Conservation (phyloP, 1,140 invertebrate genomes). For the Saccostrea cuccullata region DNA sequence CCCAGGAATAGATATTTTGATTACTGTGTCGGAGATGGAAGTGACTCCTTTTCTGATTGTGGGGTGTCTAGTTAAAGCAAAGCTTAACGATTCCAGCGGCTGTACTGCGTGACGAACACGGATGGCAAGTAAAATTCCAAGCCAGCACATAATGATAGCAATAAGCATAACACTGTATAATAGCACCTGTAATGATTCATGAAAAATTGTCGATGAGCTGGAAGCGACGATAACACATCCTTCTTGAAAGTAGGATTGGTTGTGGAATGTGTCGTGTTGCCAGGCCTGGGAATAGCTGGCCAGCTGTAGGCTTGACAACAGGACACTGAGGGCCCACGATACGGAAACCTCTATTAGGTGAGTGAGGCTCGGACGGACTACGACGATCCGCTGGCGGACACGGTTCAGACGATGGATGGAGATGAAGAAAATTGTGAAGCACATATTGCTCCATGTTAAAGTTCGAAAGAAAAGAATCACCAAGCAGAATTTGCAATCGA, state of each 20-base stretch:
- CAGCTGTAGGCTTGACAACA: not conserved
- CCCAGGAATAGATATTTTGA: constrained; percentile 19
- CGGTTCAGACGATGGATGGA: constrained; percentile 24
- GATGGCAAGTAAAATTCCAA: constrained; percentile 20
- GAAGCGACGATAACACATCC: not conserved
- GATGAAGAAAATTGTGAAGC: constrained; percentile 18
- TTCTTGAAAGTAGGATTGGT: not conserved
- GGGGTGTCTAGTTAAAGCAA: constrained; percentile 13
- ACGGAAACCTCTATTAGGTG: not conserved
- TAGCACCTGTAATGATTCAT: not conserved
- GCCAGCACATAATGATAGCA: not conserved
- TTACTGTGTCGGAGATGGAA: constrained; percentile 6
- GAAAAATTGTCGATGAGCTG: not conserved
- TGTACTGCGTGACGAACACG: not conserved
- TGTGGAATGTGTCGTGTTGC: not conserved
- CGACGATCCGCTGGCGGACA: not conserved
- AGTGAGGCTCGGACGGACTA: not conserved
- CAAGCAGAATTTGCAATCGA: not conserved
- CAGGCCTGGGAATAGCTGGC: constrained; percentile 8
- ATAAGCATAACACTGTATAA: constrained; percentile 19
- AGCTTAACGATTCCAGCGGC: constrained; percentile 4
- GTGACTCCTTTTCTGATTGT: constrained; percentile 18
- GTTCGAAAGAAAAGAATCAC: constrained; percentile 13
- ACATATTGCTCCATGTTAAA: constrained; percentile 13
- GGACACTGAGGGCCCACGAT: not conserved